Evolutionary conservation across 2,113 vertebrate genomes (phyloP).

Genomic region (Antechinus stuartii): DNA sequence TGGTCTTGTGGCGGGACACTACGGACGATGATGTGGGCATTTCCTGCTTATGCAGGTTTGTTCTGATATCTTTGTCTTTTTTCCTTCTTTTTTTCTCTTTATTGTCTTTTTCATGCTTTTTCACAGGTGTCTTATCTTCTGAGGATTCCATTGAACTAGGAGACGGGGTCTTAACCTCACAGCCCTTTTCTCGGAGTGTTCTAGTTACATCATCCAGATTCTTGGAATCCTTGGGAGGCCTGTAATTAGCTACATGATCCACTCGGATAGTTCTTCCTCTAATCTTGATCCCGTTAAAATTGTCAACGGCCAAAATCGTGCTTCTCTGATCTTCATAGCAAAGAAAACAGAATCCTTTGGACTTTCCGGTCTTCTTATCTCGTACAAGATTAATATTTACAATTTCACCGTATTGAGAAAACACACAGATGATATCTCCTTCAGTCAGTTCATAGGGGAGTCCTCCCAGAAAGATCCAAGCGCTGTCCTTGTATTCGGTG

Average conservation of each 20-base stretch:
- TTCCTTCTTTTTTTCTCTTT: slow-evolving; percentile 73
- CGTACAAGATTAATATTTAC: slow-evolving; percentile 97
- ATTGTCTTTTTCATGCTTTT: slow-evolving; percentile 88
- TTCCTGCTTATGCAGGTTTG: neutral
- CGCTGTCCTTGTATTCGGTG: slow-evolving; percentile 93
- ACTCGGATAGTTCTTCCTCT: slow-evolving; percentile 96
- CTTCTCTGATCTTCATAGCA: slow-evolving; percentile 98
- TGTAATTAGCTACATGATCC: slow-evolving; percentile 95
- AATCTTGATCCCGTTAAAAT: slow-evolving; percentile 98
- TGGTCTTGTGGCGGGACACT: slow-evolving; percentile 77
- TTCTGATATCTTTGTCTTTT: slow-evolving; percentile 65
- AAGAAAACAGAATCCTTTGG: slow-evolving; percentile 96
- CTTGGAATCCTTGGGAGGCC: slow-evolving; percentile 91
- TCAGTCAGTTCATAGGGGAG: slow-evolving; percentile 95
- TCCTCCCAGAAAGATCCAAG: slow-evolving; percentile 95
- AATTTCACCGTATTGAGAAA: slow-evolving; percentile 90
- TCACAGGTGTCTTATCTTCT: slow-evolving; percentile 79
- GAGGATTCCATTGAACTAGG: slow-evolving; percentile 79
- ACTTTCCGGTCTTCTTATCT: slow-evolving; percentile 96
- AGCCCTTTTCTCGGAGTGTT: slow-evolving; percentile 89
- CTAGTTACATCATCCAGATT: slow-evolving; percentile 92
- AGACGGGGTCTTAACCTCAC: slow-evolving; percentile 82
- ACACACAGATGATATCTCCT: slow-evolving; percentile 89
- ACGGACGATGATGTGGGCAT: accelerated
- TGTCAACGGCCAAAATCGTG: slow-evolving; percentile 96